phyloP scores from a whole-genome alignment of 1,140 invertebrate genomes.

The Bombus ignitus region DNA sequence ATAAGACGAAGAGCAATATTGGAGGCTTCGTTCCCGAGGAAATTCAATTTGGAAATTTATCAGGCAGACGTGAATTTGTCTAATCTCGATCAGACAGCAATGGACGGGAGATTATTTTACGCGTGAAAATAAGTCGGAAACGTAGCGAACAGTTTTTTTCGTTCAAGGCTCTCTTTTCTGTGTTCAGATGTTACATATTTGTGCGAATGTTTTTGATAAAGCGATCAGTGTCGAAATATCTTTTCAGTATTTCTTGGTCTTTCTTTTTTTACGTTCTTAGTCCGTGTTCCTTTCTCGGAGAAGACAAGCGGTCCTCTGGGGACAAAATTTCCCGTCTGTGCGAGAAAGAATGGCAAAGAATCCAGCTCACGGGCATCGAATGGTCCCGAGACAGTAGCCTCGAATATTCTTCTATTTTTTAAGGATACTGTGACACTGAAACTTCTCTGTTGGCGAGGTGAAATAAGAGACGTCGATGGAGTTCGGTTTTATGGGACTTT shows the following conservation, averaged over 20 bases:
- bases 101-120: no score
- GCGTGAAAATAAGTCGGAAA: no score
- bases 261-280: not conserved
- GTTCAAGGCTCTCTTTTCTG: no score
- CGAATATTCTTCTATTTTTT: constrained; percentile 1
- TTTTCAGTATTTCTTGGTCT: not conserved
- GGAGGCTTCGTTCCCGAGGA: no score
- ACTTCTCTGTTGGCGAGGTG: not conserved
- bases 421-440: not conserved
- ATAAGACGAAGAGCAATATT: no score
- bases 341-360: constrained; percentile 1
- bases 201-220: no score
- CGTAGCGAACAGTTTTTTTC: no score
- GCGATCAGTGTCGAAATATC: no score
- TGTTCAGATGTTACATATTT: no score
- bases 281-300: not conserved
- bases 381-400: not conserved
- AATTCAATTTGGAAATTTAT: no score
- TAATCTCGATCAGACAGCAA: no score
- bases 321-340: not conserved
- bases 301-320: constrained; percentile 21
- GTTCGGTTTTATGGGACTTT: not conserved
- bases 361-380: not conserved
- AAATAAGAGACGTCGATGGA: not conserved
- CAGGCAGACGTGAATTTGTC: no score